Evolutionary conservation across 2,797 vertebrate species (phyloP).

Genomic region (Clarias laeviceps): DNA sequence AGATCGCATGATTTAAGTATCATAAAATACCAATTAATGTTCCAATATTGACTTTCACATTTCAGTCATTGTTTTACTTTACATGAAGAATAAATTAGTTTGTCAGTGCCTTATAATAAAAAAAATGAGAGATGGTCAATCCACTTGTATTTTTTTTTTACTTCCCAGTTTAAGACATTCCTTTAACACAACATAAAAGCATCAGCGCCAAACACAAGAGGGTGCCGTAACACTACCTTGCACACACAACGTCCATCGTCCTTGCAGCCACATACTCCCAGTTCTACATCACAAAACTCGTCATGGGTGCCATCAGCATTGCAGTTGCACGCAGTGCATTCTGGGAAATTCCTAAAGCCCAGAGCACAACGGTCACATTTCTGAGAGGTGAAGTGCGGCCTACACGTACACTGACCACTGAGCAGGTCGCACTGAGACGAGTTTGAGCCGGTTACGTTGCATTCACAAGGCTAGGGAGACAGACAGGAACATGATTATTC

Average conservation of each 20-base stretch:
- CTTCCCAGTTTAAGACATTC: background rate
- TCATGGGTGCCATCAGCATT: slow-evolving; percentile 78
- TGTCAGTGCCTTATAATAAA: background rate
- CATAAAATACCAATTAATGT: background rate
- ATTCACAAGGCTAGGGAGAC: slow-evolving; percentile 80
- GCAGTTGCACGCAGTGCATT: slow-evolving; percentile 85
- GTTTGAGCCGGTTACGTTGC: slow-evolving; percentile 78
- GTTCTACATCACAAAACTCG: slow-evolving; percentile 73
- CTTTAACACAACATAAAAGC: background rate
- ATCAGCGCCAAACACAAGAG: slow-evolving; percentile 3
- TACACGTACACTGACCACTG: slow-evolving; percentile 83
- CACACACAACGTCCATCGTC: slow-evolving; percentile 82
- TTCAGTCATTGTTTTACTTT: background rate
- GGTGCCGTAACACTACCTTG: slow-evolving; percentile 76
- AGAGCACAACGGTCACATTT: slow-evolving; percentile 80
- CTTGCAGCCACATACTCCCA: slow-evolving; percentile 81
- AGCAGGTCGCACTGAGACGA: slow-evolving; percentile 74
- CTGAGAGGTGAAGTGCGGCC: slow-evolving; percentile 73
- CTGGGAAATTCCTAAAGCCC: slow-evolving; percentile 84
- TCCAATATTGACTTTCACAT: background rate
- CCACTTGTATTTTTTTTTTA: background rate
- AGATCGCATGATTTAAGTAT: background rate
- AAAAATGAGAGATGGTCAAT: background rate
- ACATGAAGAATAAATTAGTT: background rate
- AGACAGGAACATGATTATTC: background rate